phyloP scores from a whole-genome alignment of 2,888 invertebrate species.

The Ochropleura plecta region DNA sequence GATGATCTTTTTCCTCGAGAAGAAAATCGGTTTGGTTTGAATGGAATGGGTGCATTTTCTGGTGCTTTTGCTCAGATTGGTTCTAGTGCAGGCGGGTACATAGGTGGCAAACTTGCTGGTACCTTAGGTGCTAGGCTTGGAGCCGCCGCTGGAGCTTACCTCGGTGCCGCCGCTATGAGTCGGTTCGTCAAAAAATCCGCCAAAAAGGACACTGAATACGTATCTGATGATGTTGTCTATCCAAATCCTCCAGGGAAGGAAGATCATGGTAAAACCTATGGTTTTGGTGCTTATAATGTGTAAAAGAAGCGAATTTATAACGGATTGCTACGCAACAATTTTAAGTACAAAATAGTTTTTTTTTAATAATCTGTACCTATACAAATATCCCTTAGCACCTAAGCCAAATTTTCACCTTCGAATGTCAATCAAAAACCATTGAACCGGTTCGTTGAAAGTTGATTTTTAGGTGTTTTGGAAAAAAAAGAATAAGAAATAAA shows the following conservation, averaged over 20 bases:
- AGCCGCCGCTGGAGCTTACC: constrained; percentile 48
- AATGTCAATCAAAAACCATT: constrained; percentile 1
- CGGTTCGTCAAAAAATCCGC: constrained; percentile 22
- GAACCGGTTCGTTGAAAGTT: not conserved
- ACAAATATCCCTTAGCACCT: not conserved
- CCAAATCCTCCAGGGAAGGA: not conserved
- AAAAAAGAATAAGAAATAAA: not conserved
- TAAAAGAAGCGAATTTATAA: not conserved
- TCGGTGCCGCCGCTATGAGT: constrained; percentile 35
- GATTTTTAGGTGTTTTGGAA: not conserved
- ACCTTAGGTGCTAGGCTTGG: constrained; percentile 35
- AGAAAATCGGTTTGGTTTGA: constrained; percentile 35
- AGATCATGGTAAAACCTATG: not conserved
- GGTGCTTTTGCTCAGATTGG: constrained; percentile 18
- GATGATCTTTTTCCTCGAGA: constrained; percentile 2
- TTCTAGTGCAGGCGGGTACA: constrained; percentile 33
- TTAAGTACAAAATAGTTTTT: constrained; percentile 3
- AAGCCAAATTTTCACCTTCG: not conserved
- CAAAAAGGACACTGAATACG: too few species aligned
- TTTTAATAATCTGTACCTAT: constrained; percentile 1
- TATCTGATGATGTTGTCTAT: not conserved
- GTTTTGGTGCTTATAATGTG: constrained; percentile 15
- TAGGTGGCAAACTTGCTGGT: constrained; percentile 42
- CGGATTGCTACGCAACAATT: not conserved
- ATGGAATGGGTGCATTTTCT: not conserved